Conservation (phyloP, 2,888 invertebrate species). For the Melieria picta region DNA sequence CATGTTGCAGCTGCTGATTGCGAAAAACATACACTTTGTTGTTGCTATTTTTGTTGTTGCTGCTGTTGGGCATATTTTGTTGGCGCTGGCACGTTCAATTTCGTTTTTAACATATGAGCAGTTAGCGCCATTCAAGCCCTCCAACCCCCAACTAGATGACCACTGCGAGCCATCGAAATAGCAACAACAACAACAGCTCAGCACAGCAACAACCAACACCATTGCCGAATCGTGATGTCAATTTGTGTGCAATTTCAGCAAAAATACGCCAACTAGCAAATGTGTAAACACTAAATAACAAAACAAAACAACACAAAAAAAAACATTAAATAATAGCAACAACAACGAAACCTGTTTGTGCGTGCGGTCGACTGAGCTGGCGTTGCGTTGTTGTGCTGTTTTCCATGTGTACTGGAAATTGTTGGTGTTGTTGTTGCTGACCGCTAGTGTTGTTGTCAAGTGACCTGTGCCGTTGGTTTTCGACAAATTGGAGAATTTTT, state of each 20-base stretch:
- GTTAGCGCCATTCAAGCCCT: not conserved
- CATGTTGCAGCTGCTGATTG: constrained; percentile 14
- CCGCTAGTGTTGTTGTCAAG: too few relatives aligned
- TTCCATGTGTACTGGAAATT: too few relatives aligned
- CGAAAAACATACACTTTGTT: not conserved
- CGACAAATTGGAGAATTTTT: too few relatives aligned
- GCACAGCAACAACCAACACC: too few relatives aligned
- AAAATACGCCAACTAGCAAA: not conserved
- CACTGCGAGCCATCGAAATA: not conserved
- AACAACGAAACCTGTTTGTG: too few relatives aligned
- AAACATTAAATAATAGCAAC: constrained; percentile 16
- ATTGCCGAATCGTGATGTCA: constrained; percentile 5
- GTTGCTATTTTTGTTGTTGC: not conserved
- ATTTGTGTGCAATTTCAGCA: constrained; percentile 12
- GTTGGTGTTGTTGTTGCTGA: too few relatives aligned
- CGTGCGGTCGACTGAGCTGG: too few relatives aligned
- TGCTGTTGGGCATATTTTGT: constrained; percentile 9
- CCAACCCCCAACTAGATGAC: not conserved
- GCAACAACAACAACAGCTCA: too few relatives aligned
- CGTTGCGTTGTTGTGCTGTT: too few relatives aligned
- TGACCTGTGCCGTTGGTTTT: too few relatives aligned
- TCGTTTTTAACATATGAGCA: constrained; percentile 20
- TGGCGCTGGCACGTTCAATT: constrained; percentile 1
- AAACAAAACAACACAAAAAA: constrained; percentile 5
- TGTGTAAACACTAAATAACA: constrained; percentile 1